Conservation (phyloP, 1,140 invertebrate genomes). For the Lucilia sericata region DNA sequence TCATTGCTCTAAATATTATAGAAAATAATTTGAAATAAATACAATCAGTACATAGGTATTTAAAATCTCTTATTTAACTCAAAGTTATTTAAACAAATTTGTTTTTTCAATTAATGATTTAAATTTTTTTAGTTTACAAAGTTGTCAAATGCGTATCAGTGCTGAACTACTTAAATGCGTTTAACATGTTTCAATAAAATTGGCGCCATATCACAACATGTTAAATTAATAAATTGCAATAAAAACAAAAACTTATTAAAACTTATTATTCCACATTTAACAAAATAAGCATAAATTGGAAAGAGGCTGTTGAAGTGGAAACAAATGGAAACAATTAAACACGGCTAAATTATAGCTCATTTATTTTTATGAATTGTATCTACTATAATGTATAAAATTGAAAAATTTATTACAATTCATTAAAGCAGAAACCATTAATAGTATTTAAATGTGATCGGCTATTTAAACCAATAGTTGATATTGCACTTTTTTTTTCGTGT, state of each 20-base stretch:
- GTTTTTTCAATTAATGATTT: too few species aligned
- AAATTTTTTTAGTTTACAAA: too few species aligned
- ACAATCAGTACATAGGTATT: too few species aligned
- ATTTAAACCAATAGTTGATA: not conserved
- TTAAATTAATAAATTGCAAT: not conserved
- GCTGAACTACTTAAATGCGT: not conserved
- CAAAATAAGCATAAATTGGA: not conserved
- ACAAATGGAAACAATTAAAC: not conserved
- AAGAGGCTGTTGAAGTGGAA: too few species aligned
- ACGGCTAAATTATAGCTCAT: conserved; percentile 2
- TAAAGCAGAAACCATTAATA: conserved; percentile 11
- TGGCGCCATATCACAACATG: not conserved
- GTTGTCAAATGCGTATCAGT: too few species aligned
- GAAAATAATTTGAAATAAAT: too few species aligned
- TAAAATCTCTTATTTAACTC: too few species aligned
- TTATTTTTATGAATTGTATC: conserved; percentile 5
- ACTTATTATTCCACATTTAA: not conserved
- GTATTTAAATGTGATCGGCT: conserved; percentile 17
- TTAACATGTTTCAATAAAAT: not conserved
- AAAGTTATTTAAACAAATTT: too few species aligned
- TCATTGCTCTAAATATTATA: too few species aligned
- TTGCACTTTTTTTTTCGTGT: not conserved
- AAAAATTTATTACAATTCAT: conserved; percentile 8
- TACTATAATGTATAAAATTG: not conserved
- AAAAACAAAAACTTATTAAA: not conserved